A percentile compares a stretch with the other conserved stretches of the same genome.
These are phyloP conservation scores for Ips nitidus DNA, from an alignment of 1,140 invertebrate genomes.

Conservation along the genomic window DNA sequence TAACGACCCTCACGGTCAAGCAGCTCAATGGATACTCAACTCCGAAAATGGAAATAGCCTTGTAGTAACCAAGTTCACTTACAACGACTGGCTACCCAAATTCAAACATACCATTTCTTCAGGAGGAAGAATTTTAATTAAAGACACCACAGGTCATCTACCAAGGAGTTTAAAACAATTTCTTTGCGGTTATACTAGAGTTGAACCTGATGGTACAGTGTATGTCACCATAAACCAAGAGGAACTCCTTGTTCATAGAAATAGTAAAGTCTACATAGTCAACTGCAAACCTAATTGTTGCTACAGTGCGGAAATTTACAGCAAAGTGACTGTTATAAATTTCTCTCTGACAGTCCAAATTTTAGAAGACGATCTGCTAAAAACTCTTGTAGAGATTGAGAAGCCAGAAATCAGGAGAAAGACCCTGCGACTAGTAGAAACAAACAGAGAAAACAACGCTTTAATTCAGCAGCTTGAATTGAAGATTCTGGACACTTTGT, in stretches of 20 bases:
- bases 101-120: constrained; percentile 79
- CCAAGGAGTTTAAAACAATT: constrained; percentile 79
- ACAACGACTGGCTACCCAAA: constrained; percentile 77
- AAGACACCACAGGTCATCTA: constrained; percentile 81
- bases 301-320: constrained; percentile 71
- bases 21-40: constrained; percentile 87
- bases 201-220: neutral
- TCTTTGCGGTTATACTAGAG: constrained; percentile 68
- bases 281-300: constrained; percentile 85
- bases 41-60: constrained; percentile 82
- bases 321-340: constrained; percentile 87
- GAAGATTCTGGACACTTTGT: constrained; percentile 82
- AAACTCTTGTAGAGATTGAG: constrained; percentile 86
- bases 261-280: constrained; percentile 75
- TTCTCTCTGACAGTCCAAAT: constrained; percentile 86
- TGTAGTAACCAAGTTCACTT: constrained; percentile 73
- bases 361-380: constrained; percentile 84
- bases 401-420: constrained; percentile 85
- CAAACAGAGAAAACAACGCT: constrained; percentile 78
- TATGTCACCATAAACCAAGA: neutral
- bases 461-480: constrained; percentile 84
- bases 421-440: constrained; percentile 76
- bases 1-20: constrained; percentile 83
- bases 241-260: neutral
- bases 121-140: constrained; percentile 80